A percentile compares a stretch with the other conserved stretches of the same genome.
phyloP scores from a whole-genome alignment of 2,113 vertebrate genomes.

The Myotis davidii region DNA sequence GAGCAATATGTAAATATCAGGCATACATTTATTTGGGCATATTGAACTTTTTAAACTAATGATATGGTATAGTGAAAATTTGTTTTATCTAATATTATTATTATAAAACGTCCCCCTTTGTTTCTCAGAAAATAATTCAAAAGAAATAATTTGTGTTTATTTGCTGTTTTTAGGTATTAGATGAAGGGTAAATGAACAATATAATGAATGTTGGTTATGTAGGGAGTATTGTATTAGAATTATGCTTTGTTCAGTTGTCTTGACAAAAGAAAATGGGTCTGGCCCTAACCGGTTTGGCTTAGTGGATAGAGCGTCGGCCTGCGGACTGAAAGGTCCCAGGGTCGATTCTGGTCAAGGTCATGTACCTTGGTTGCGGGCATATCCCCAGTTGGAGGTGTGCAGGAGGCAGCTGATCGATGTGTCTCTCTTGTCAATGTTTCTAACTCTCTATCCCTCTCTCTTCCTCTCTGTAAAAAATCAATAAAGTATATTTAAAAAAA shows the following conservation, averaged over 20 bases:
- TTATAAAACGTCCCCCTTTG: background rate
- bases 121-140: conserved; percentile 27
- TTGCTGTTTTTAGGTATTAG: background rate
- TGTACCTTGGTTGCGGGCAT: too few relatives aligned
- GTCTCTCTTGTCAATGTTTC: too few relatives aligned
- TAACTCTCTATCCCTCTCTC: too few relatives aligned
- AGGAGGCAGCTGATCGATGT: too few relatives aligned
- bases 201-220: background rate
- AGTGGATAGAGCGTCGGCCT: too few relatives aligned
- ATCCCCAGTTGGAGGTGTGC: too few relatives aligned
- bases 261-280: background rate
- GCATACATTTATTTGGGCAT: background rate
- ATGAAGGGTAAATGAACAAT: background rate
- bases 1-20: background rate
- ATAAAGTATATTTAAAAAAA: background rate
- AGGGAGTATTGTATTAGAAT: background rate
- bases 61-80: background rate
- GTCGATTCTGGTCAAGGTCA: too few relatives aligned
- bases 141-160: background rate
- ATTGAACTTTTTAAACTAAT: background rate
- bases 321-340: too few relatives aligned
- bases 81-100: background rate
- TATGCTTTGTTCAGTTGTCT: background rate
- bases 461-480: too few relatives aligned
- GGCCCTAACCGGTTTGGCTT: too few relatives aligned